These are phyloP conservation scores for Trematomus loennbergii DNA, from an alignment of 2,113 vertebrate genomes.

Conservation along the genomic window DNA sequence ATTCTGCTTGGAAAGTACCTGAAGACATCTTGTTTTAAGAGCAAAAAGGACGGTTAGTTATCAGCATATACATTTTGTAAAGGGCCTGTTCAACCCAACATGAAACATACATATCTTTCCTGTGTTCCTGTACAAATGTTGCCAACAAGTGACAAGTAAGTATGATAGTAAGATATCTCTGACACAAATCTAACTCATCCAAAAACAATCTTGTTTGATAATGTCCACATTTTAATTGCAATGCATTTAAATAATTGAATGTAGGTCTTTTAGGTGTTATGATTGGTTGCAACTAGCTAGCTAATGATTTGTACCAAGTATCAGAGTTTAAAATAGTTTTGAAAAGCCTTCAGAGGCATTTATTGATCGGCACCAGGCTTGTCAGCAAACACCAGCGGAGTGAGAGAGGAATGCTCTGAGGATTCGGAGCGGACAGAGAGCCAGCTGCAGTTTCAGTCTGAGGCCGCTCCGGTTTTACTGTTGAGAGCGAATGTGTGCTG, in stretches of 20 bases:
- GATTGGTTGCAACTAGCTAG: too few species aligned
- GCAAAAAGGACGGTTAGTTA: background rate
- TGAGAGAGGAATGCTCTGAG: conserved; percentile 15
- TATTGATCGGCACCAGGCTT: conserved; percentile 46
- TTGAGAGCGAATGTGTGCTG: conserved; percentile 22
- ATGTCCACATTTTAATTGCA: background rate
- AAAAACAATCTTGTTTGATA: too few species aligned
- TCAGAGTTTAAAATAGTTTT: conserved; percentile 27
- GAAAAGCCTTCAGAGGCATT: conserved; percentile 36
- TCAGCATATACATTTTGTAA: background rate
- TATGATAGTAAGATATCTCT: too few species aligned
- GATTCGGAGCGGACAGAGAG: conserved; percentile 3
- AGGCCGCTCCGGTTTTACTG: conserved; percentile 27
- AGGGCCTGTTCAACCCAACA: too few species aligned
- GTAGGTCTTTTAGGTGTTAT: too few species aligned
- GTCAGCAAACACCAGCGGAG: conserved; percentile 43
- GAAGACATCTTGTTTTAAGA: background rate
- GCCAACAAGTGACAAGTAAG: too few species aligned
- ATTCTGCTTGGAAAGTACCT: background rate
- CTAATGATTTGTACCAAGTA: conserved; percentile 8
- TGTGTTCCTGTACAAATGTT: too few species aligned
- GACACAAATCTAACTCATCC: too few species aligned
- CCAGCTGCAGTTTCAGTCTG: conserved; percentile 28
- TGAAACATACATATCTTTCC: too few species aligned
- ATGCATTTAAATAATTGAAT: too few species aligned